phyloP scores from a whole-genome alignment of 2,888 invertebrate species.

The Chironomus tentans region DNA sequence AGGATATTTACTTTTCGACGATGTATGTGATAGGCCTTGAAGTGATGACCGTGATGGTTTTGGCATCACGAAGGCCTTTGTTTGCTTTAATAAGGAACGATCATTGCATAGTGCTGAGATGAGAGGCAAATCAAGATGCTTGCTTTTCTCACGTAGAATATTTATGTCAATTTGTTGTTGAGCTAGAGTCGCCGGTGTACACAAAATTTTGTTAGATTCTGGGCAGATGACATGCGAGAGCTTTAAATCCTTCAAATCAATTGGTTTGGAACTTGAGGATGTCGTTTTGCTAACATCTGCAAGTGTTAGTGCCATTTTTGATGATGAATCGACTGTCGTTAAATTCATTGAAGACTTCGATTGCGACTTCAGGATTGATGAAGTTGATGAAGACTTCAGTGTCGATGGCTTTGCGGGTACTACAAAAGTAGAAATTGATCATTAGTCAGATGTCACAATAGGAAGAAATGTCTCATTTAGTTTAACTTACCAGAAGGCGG shows the following conservation, averaged over 20 bases:
- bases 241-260: background rate
- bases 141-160: slow-evolving; percentile 77
- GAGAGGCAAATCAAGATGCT: slow-evolving; percentile 80
- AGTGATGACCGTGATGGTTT: slow-evolving; percentile 46
- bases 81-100: slow-evolving; percentile 77
- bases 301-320: slow-evolving; percentile 44
- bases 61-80: slow-evolving; percentile 74
- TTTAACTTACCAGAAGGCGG: slow-evolving; percentile 38
- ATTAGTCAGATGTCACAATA: too few relatives aligned
- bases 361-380: slow-evolving; percentile 4
- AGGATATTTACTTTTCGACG: slow-evolving; percentile 54
- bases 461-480: background rate
- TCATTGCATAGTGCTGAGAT: slow-evolving; percentile 92
- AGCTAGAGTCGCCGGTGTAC: slow-evolving; percentile 16
- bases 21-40: slow-evolving; percentile 39
- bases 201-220: slow-evolving; percentile 25
- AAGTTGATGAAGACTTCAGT: slow-evolving; percentile 13
- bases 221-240: slow-evolving; percentile 23
- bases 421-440: background rate
- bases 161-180: slow-evolving; percentile 59
- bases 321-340: slow-evolving; percentile 36
- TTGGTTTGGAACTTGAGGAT: slow-evolving; percentile 4
- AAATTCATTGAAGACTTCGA: background rate
- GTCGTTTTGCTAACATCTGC: slow-evolving; percentile 23
- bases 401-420: slow-evolving; percentile 24